A percentile compares a stretch with the other conserved stretches of the same genome.
phyloP scores from a whole-genome alignment of 37 sponge, comb jelly and placozoan species.

The Crambe crambe region DNA sequence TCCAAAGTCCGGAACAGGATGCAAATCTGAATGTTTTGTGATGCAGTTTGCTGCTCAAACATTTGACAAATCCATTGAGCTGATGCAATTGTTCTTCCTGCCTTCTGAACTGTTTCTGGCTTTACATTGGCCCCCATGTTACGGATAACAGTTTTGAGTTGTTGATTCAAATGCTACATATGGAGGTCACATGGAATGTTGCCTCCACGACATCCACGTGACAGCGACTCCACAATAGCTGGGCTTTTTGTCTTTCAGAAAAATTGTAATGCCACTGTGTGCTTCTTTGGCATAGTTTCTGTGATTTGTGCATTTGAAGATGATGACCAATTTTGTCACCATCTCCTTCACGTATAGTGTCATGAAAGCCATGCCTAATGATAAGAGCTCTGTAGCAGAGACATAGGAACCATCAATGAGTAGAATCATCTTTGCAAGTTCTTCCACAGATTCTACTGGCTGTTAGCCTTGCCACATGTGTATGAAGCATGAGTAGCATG shows the following conservation, averaged over 20 bases:
- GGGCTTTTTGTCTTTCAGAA: slow-evolving; percentile 41
- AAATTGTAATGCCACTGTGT: slow-evolving; percentile 35
- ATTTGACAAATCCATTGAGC: slow-evolving; percentile 13
- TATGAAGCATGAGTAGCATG: slow-evolving; percentile 28
- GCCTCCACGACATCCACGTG: slow-evolving; percentile 1
- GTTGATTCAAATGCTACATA: slow-evolving; percentile 27
- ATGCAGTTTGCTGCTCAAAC: slow-evolving; percentile 12
- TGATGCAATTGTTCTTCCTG: slow-evolving; percentile 12
- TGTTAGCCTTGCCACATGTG: not conserved
- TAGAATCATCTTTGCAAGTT: not conserved
- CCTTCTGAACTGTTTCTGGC: slow-evolving; percentile 5
- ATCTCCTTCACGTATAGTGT: slow-evolving; percentile 47
- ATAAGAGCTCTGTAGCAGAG: slow-evolving; percentile 5
- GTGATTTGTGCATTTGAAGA: slow-evolving; percentile 26
- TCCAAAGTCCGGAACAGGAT: slow-evolving; percentile 10
- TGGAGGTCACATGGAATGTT: slow-evolving; percentile 34
- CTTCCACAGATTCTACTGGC: not conserved
- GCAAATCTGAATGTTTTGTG: slow-evolving; percentile 7
- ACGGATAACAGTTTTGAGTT: slow-evolving; percentile 14
- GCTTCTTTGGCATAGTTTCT: slow-evolving; percentile 47
- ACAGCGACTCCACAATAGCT: slow-evolving; percentile 23
- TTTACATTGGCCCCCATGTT: slow-evolving; percentile 23
- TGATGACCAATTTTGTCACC: slow-evolving; percentile 29
- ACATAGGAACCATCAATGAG: not conserved
- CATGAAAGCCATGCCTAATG: slow-evolving; percentile 46